Evolutionary conservation across 1,140 invertebrate species (phyloP).

Genomic region (Conus betulinus): DNA sequence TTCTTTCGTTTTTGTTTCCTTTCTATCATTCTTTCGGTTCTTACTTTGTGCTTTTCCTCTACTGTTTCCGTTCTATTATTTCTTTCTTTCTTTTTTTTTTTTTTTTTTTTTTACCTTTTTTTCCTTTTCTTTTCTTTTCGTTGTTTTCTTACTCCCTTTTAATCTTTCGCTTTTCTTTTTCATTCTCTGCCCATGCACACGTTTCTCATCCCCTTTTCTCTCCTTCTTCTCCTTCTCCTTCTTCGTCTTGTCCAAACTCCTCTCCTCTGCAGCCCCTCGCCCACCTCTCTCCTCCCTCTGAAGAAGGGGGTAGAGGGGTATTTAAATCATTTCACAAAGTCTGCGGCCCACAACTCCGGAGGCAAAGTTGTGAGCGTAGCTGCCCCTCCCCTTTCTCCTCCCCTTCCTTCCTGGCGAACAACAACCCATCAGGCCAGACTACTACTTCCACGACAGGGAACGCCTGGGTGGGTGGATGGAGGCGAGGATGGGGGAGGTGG

Average conservation of each 20-base stretch:
- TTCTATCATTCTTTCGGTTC: background rate
- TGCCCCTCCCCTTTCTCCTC: background rate
- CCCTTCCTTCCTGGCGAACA: background rate
- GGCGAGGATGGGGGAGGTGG: no score
- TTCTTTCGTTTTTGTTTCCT: background rate
- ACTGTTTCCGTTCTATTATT: background rate
- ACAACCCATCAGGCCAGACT: no score
- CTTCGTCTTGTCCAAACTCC: no score
- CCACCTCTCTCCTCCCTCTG: no score
- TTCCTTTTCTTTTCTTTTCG: background rate
- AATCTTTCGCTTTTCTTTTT: background rate
- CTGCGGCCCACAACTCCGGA: background rate
- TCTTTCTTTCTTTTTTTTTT: background rate
- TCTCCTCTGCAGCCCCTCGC: no score
- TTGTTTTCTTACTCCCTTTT: background rate
- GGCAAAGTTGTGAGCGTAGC: background rate
- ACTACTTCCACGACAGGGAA: no score
- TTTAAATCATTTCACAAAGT: background rate
- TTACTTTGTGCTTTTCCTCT: background rate
- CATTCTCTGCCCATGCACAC: background rate
- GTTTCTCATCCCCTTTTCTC: no score
- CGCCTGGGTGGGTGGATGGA: no score
- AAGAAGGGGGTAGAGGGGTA: background rate
- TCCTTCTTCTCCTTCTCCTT: no score
- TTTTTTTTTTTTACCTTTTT: background rate